Percentiles rank a stretch among this genome's conserved stretches.
These are phyloP conservation scores for Centruroides vittatus DNA, from an alignment of 1,140 invertebrate species.

Conservation along the genomic window DNA sequence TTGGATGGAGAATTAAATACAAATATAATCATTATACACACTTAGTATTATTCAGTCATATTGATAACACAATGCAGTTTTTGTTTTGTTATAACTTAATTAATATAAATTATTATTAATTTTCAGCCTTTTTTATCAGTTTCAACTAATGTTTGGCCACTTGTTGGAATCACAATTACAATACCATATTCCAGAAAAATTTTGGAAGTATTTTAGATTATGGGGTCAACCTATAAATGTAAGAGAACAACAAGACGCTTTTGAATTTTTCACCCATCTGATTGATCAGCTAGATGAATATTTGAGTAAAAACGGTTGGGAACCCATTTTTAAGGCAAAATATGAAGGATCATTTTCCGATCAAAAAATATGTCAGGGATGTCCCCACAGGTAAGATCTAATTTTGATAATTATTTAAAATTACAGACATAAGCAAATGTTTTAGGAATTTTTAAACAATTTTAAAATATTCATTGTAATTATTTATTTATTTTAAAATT, in stretches of 20 bases:
- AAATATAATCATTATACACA: too few relatives aligned
- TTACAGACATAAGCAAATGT: too few relatives aligned
- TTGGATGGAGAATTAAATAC: too few relatives aligned
- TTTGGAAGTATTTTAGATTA: conserved; percentile 43
- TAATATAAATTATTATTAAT: not conserved
- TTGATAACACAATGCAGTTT: too few relatives aligned
- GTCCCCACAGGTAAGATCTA: conserved; percentile 34
- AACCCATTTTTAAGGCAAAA: conserved; percentile 26
- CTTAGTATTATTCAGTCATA: too few relatives aligned
- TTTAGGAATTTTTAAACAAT: too few relatives aligned
- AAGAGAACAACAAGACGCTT: conserved; percentile 45
- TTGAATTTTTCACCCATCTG: conserved; percentile 41
- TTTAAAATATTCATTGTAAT: too few relatives aligned
- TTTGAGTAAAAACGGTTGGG: conserved; percentile 23
- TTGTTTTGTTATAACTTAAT: too few relatives aligned
- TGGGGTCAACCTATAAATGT: conserved; percentile 43
- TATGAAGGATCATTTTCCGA: conserved; percentile 43
- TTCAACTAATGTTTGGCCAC: conserved; percentile 43
- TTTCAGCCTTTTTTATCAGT: conserved; percentile 32
- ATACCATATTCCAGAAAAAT: conserved; percentile 42
- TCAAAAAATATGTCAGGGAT: conserved; percentile 46
- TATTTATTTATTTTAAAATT: too few relatives aligned
- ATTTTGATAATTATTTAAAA: not conserved
- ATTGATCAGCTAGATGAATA: conserved; percentile 44
- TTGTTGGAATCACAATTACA: conserved; percentile 40